Conservation (phyloP, 2,113 vertebrate genomes). For the Pycnonotus jocosus region DNA sequence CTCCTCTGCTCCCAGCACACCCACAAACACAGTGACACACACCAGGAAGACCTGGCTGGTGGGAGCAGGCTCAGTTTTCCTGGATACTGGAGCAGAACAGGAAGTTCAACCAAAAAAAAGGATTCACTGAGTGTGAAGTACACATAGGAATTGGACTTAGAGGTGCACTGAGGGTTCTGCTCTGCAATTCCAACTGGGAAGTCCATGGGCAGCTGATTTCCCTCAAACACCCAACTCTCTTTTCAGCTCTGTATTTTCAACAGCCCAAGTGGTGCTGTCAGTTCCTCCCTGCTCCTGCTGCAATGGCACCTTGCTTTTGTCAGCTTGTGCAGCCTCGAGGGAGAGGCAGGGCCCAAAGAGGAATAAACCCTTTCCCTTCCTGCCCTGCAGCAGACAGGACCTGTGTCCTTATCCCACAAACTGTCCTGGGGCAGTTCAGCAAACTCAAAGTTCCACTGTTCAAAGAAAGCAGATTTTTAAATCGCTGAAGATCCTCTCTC, state of each 20-base stretch:
- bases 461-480: background rate
- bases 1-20: background rate
- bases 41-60: background rate
- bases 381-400: background rate
- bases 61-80: background rate
- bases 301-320: background rate
- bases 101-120: background rate
- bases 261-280: background rate
- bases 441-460: background rate
- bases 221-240: background rate
- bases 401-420: background rate
- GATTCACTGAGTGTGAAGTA: background rate
- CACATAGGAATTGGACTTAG: accelerated
- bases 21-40: no score
- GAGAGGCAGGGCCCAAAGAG: background rate
- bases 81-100: background rate
- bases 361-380: background rate
- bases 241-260: background rate
- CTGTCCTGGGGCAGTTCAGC: background rate
- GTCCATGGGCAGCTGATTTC: background rate
- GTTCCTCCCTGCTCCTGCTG: background rate
- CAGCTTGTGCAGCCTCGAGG: background rate
- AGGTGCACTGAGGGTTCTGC: background rate
- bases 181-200: background rate
- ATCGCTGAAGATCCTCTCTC: background rate